These are phyloP conservation scores for Sicus ferrugineus DNA, from an alignment of 2,888 invertebrate genomes.

Conservation along the genomic window DNA sequence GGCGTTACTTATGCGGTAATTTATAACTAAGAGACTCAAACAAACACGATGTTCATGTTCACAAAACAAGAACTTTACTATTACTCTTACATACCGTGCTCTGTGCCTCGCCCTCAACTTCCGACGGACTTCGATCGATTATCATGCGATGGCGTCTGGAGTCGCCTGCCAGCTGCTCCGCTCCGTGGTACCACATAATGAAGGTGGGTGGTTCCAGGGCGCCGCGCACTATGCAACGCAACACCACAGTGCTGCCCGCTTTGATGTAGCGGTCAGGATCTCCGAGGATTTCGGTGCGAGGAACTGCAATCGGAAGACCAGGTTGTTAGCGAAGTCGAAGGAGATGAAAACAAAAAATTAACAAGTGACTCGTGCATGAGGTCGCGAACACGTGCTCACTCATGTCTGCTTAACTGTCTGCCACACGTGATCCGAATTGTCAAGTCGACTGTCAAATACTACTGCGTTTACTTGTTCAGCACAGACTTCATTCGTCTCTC, in stretches of 20 bases:
- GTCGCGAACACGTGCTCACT: not conserved
- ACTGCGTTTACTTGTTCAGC: not conserved
- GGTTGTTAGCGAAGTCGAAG: constrained; percentile 1
- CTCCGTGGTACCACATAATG: constrained; percentile 90
- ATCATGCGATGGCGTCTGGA: constrained; percentile 62
- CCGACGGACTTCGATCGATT: constrained; percentile 61
- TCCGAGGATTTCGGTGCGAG: constrained; percentile 89
- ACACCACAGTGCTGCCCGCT: constrained; percentile 86
- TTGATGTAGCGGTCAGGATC: constrained; percentile 91
- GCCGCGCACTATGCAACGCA: constrained; percentile 89
- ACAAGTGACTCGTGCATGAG: not conserved
- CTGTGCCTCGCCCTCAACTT: constrained; percentile 58
- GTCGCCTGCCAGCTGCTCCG: constrained; percentile 62
- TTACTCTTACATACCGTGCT: constrained; percentile 64
- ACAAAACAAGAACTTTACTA: not conserved
- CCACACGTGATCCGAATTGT: not conserved
- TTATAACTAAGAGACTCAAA: too few species aligned
- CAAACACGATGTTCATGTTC: not conserved
- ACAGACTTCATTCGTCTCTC: not conserved
- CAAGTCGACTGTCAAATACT: constrained; percentile 1
- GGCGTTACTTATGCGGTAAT: too few species aligned
- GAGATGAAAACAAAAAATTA: not conserved
- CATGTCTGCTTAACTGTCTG: not conserved
- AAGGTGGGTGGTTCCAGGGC: constrained; percentile 91
- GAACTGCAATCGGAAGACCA: constrained; percentile 73